Percentiles rank a stretch among this genome's conserved stretches.
phyloP scores from a whole-genome alignment of 1,140 invertebrate species.

The Drosophila pandora region DNA sequence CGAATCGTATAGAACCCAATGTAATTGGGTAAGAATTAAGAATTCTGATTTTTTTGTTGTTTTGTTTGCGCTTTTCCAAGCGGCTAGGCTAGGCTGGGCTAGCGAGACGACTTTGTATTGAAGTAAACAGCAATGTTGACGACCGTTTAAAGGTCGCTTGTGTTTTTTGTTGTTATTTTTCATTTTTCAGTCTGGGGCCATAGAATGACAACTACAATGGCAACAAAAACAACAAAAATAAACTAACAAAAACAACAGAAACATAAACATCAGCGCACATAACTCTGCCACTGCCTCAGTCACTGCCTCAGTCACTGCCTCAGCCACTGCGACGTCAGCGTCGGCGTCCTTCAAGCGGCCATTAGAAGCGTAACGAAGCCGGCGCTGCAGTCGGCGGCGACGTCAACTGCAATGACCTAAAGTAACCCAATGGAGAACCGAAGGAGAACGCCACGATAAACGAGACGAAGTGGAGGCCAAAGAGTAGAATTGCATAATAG shows the following conservation, averaged over 20 bases:
- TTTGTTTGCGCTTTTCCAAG: conserved; percentile 45
- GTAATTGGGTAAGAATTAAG: too few species aligned
- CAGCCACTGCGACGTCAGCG: conserved; percentile 31
- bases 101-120: conserved; percentile 54
- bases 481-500: conserved; percentile 57
- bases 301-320: conserved; percentile 21
- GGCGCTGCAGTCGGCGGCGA: conserved; percentile 7
- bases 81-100: conserved; percentile 32
- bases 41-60: conserved; percentile 25
- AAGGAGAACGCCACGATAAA: conserved; percentile 29
- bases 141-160: conserved; percentile 59
- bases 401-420: conserved; percentile 74
- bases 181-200: conserved; percentile 34
- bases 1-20: conserved; percentile 26
- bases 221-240: conserved; percentile 23
- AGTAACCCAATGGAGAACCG: conserved; percentile 70
- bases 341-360: conserved; percentile 69
- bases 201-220: conserved; percentile 36
- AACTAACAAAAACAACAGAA: conserved; percentile 19
- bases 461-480: conserved; percentile 18
- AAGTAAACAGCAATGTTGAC: conserved; percentile 59
- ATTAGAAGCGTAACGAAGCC: conserved; percentile 63
- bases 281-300: conserved; percentile 25
- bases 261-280: conserved; percentile 24
- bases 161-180: not conserved